A percentile compares a stretch with the other conserved stretches of the same genome.
phyloP scores from a whole-genome alignment of 2,888 invertebrate genomes.

The Notodromas monacha region DNA sequence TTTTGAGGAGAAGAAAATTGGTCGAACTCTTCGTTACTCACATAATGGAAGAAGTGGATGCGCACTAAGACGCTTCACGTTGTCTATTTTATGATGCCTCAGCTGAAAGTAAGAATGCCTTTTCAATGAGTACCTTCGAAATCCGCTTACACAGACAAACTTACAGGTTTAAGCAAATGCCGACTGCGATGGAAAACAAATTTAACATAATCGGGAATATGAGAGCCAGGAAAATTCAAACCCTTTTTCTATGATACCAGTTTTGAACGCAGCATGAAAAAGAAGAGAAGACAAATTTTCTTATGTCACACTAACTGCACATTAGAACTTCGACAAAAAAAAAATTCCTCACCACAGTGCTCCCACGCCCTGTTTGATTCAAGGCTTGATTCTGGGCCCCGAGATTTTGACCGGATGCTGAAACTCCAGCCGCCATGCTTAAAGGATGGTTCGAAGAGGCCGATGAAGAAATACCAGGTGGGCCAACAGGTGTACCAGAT shows the following conservation, averaged over 20 bases:
- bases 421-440: too few relatives aligned
- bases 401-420: too few relatives aligned
- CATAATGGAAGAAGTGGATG: slow-evolving; percentile 84
- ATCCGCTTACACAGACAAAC: slow-evolving; percentile 9
- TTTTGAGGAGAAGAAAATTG: slow-evolving; percentile 1
- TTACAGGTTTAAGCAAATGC: slow-evolving; percentile 85
- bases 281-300: too few relatives aligned
- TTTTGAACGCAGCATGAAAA: too few relatives aligned
- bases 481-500: slow-evolving; percentile 18
- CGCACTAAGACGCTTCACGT: slow-evolving; percentile 72
- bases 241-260: slow-evolving; percentile 58
- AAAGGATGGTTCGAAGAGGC: slow-evolving; percentile 6
- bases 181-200: slow-evolving; percentile 86
- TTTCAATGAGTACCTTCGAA: too few relatives aligned
- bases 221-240: slow-evolving; percentile 77
- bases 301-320: too few relatives aligned
- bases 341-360: too few relatives aligned
- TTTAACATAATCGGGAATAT: slow-evolving; percentile 75
- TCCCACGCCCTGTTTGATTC: slow-evolving; percentile 14
- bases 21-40: slow-evolving; percentile 24
- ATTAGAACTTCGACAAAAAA: too few relatives aligned
- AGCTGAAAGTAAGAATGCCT: slow-evolving; percentile 30
- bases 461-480: too few relatives aligned
- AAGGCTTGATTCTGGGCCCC: too few relatives aligned
- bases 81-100: slow-evolving; percentile 68